Conservation (phyloP, 2,888 invertebrate genomes). For the Steinernema hermaphroditum region DNA sequence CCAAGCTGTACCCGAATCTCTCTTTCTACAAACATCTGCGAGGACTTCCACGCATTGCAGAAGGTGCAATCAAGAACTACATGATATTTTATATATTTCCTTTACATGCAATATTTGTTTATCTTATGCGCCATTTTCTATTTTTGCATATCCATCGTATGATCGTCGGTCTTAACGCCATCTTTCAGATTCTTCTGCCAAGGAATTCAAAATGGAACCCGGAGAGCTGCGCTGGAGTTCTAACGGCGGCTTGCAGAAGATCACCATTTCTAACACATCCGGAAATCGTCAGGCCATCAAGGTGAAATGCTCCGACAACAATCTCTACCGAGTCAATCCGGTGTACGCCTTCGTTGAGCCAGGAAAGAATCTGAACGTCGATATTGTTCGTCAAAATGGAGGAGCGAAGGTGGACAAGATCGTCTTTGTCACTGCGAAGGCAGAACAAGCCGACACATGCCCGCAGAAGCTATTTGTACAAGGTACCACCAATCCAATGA, state of each 20-base stretch:
- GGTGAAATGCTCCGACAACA: conserved; percentile 44
- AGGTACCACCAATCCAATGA: conserved; percentile 31
- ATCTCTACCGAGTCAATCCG: conserved; percentile 43
- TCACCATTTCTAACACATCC: conserved; percentile 36
- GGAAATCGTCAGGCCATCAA: conserved; percentile 41
- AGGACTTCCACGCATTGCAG: too few species aligned
- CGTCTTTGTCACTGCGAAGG: conserved; percentile 40
- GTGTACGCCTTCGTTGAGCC: conserved; percentile 46
- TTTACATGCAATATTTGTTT: neutral
- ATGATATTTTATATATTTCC: neutral
- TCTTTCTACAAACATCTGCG: neutral
- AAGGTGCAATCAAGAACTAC: neutral
- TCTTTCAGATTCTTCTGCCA: conserved; percentile 28
- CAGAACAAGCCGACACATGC: conserved; percentile 23
- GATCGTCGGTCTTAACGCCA: too few species aligned
- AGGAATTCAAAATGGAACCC: conserved; percentile 41
- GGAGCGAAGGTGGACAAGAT: conserved; percentile 40
- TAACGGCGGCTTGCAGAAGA: conserved; percentile 40
- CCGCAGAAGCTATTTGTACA: conserved; percentile 34
- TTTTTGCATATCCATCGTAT: neutral
- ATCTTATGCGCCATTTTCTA: neutral
- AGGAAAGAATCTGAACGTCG: conserved; percentile 38
- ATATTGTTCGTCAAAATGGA: conserved; percentile 40
- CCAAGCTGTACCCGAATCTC: conserved; percentile 17
- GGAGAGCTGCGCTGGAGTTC: conserved; percentile 36